phyloP scores from a whole-genome alignment of 2,113 vertebrate genomes.

The Psilopsiagon aurifrons region DNA sequence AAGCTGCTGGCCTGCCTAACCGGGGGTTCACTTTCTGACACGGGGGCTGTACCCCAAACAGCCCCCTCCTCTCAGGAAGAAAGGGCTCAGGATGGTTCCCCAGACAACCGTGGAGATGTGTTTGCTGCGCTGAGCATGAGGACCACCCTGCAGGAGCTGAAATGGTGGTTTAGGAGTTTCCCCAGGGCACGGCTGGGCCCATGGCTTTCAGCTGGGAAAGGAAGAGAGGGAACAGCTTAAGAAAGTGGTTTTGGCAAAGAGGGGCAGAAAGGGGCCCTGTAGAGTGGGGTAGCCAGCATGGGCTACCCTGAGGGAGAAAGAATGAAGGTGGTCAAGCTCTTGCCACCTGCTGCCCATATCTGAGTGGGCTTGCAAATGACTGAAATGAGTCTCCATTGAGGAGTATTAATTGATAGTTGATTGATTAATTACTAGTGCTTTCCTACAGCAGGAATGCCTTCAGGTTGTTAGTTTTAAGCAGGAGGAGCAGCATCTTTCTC shows the following conservation, averaged over 20 bases:
- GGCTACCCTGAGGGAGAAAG: neutral
- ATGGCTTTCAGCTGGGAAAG: neutral
- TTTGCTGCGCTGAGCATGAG: neutral
- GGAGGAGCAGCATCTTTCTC: neutral
- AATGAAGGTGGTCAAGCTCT: fast-evolving
- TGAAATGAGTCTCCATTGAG: neutral
- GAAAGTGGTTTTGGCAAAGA: neutral
- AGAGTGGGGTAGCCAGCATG: fast-evolving
- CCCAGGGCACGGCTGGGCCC: neutral
- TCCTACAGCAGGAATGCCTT: neutral
- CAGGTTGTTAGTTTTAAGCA: neutral
- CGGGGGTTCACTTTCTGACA: neutral
- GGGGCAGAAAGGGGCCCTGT: fast-evolving
- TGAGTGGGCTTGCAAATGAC: fast-evolving
- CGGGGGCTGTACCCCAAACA: neutral
- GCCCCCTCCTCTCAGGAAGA: neutral
- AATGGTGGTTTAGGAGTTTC: neutral
- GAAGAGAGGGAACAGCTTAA: neutral
- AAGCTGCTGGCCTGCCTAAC: neutral
- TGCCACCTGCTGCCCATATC: neutral
- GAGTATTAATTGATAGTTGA: neutral
- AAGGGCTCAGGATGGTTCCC: neutral
- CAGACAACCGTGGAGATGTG: neutral
- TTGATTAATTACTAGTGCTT: neutral
- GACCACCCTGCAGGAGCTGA: neutral